Evolutionary conservation across 2,797 vertebrate genomes (phyloP), one percentile per base, ranked within the genome.

Genomic region (Pogonophryne albipinna): DNA sequence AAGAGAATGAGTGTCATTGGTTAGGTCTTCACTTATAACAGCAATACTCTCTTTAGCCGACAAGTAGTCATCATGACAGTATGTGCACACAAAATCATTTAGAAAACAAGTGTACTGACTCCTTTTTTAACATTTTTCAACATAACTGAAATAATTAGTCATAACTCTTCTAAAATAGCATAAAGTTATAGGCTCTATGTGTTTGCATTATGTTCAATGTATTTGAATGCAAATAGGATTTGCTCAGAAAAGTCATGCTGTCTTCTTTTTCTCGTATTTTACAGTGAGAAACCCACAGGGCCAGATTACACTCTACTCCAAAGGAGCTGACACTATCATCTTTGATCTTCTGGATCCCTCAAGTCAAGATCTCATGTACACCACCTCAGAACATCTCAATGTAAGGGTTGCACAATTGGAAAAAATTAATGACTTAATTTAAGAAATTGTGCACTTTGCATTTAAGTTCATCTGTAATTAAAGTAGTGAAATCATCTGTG

Each of bases 1-100:
- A 98, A 98, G 89, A 94, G 97, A 84, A 98, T 98, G 97, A 98
- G 97, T 0, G 97, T 98, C 91, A 97, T 98, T 31, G 97, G 97
- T 98, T 89, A 94, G 89, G 77, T 75, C 74, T 72, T 74, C 65
- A 72, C 53, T 87, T 92, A 74, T 82, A 80, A 85, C 15, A 53
- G 74, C 91, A 76, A 44, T 7, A 44, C 44, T 78, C 20, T 16
- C 20, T 45, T 38, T 23, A 69, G 27, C 3, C 16, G 14, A 72
- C 16, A 52, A 60, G 42, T 53, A 49, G 31, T 71, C 38, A 64
- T 46, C 51, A 20, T n/a, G 13, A 44, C n/a, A 61, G 46, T 6
- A 42, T 49, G 19, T 55, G 3, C 4, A 55, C 13, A 6, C 50
- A 14, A 7, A 27, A 60, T 49, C 14, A 27, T 53, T n/a, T 15